Evolutionary conservation across 2,797 vertebrate species (phyloP).

Genomic region (Serranus cabrilla): DNA sequence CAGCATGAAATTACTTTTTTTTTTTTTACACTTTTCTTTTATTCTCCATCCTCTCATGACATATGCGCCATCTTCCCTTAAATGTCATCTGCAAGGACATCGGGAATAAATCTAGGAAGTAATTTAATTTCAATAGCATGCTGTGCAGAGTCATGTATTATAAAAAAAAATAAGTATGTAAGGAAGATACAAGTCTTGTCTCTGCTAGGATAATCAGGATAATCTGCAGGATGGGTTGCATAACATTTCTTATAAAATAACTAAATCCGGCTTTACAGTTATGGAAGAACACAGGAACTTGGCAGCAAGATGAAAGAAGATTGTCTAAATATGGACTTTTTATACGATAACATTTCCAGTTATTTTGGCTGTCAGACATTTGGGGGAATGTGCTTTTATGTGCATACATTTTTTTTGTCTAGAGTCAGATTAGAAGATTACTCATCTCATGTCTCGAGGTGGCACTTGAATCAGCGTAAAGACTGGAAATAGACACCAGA

Average conservation of each 20-base stretch:
- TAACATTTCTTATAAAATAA: conserved; percentile 12
- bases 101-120: background rate
- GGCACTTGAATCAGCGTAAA: background rate
- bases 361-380: background rate
- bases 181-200: background rate
- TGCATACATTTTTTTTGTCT: too few relatives aligned
- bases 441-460: too few relatives aligned
- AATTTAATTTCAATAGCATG: background rate
- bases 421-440: background rate
- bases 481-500: too few relatives aligned
- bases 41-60: background rate
- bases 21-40: background rate
- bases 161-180: background rate
- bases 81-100: background rate
- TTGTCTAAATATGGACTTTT: conserved; percentile 4
- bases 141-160: background rate
- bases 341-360: background rate
- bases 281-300: background rate
- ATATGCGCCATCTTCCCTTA: background rate
- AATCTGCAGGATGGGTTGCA: conserved; percentile 12
- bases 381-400: background rate
- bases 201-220: background rate
- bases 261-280: background rate
- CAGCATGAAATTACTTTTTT: background rate
- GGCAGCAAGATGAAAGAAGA: conserved; percentile 27